Percentiles rank a stretch among this genome's conserved stretches.
phyloP scores from a whole-genome alignment of 1,140 invertebrate genomes.

The Drosophila truncata region DNA sequence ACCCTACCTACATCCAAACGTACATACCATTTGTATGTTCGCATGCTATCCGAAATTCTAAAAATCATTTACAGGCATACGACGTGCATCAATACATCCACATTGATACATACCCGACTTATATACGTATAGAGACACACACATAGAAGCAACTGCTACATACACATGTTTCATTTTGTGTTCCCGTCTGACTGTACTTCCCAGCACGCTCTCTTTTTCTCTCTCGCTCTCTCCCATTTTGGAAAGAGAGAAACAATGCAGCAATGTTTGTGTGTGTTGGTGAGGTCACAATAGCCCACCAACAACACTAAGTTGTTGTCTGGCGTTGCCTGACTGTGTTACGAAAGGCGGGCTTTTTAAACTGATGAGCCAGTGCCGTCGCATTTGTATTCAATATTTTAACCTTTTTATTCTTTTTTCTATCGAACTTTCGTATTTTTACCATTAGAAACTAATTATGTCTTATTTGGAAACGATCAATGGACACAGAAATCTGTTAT shows the following conservation, averaged over 20 bases:
- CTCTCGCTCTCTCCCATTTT: conserved; percentile 58
- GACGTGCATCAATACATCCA: conserved; percentile 58
- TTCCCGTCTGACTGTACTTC: conserved; percentile 82
- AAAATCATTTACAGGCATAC: conserved; percentile 34
- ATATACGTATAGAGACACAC: conserved; percentile 48
- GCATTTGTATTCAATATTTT: background rate
- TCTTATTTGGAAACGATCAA: too few relatives aligned
- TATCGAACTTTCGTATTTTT: background rate
- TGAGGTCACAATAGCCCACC: conserved; percentile 71
- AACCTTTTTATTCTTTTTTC: background rate
- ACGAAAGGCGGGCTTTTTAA: background rate
- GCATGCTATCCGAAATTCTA: conserved; percentile 46
- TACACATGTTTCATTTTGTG: conserved; percentile 82
- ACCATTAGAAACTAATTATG: too few relatives aligned
- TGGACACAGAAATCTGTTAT: too few relatives aligned
- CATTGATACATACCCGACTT: conserved; percentile 40
- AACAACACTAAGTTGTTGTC: conserved; percentile 22
- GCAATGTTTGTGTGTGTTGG: conserved; percentile 65
- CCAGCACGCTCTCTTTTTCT: conserved; percentile 53
- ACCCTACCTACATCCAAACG: conserved; percentile 24
- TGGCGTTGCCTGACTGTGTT: background rate
- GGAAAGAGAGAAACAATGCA: conserved; percentile 70
- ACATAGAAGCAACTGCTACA: conserved; percentile 53
- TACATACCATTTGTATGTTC: conserved; percentile 29
- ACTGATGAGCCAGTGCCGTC: background rate